Conservation (phyloP, 1,140 invertebrate species). For the Listronotus oregonensis region DNA sequence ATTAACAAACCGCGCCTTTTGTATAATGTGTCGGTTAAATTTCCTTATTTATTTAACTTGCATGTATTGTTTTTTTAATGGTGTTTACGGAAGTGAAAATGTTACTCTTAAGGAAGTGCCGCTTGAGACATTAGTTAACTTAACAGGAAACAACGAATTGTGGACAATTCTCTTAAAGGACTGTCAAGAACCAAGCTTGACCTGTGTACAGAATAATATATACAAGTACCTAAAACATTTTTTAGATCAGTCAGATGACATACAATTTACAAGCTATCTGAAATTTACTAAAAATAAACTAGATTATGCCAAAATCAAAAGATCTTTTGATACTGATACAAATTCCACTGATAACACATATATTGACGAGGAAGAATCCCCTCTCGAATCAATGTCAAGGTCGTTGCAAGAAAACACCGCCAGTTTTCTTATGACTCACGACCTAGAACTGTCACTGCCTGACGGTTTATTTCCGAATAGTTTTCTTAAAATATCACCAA, state of each 20-base stretch:
- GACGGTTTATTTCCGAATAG: constrained; percentile 72
- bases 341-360: constrained; percentile 54
- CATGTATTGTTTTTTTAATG: constrained; percentile 3
- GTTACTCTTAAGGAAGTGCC: constrained; percentile 17
- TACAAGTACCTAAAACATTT: constrained; percentile 70
- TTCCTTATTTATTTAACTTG: constrained; percentile 16
- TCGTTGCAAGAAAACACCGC: constrained; percentile 69
- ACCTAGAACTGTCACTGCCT: constrained; percentile 72
- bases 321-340: constrained; percentile 43
- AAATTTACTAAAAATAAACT: constrained; percentile 71
- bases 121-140: constrained; percentile 29
- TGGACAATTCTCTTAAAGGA: constrained; percentile 74
- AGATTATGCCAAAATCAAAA: constrained; percentile 60
- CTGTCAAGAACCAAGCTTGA: constrained; percentile 68
- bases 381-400: constrained; percentile 72
- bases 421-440: constrained; percentile 75
- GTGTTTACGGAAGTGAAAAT: constrained; percentile 30
- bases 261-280: constrained; percentile 72
- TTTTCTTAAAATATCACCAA: constrained; percentile 72
- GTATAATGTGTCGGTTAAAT: constrained; percentile 25
- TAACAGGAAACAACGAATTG: constrained; percentile 63
- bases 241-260: constrained; percentile 66
- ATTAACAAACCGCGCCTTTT: constrained; percentile 2
- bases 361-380: constrained; percentile 52
- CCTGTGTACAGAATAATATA: constrained; percentile 77